A percentile compares a stretch with the other conserved stretches of the same genome.
Conservation (phyloP, 2,797 vertebrate species). For the Acrossocheilus wenchowensis region DNA sequence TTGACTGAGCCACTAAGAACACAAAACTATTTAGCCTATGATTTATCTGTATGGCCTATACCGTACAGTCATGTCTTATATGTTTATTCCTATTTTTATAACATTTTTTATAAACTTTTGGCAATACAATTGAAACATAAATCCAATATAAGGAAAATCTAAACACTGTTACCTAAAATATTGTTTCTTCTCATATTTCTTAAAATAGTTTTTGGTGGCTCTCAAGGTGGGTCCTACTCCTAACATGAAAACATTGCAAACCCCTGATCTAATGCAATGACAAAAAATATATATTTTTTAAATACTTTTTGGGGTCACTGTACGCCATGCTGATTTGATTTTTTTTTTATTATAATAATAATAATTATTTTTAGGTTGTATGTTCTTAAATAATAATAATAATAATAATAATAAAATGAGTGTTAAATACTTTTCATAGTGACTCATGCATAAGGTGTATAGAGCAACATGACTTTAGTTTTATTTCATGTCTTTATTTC, state of each 20-base stretch:
- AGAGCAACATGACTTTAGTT: conserved; percentile 17
- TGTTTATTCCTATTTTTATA: not conserved
- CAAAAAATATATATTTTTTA: no score
- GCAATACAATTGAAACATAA: not conserved
- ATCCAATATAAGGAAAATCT: not conserved
- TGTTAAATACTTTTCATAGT: conserved; percentile 15
- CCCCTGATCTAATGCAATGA: not conserved
- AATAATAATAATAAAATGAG: not conserved
- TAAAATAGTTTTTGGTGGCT: not conserved
- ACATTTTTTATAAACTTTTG: not conserved
- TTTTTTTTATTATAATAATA: not conserved
- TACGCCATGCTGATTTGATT: not conserved
- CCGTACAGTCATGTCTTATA: not conserved
- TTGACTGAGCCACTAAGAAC: not conserved
- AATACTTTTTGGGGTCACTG: not conserved
- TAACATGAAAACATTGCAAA: not conserved
- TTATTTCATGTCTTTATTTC: conserved; percentile 34
- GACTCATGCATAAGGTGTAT: not conserved
- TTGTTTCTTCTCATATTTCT: not conserved
- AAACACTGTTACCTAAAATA: not conserved
- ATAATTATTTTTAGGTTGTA: not conserved
- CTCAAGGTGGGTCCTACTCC: not conserved
- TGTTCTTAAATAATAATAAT: not conserved
- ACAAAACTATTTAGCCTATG: not conserved
- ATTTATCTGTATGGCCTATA: not conserved